Base-by-base conservation (phyloP, 2,797 vertebrate species). In the Cryptoblepharus egeriae region DNA sequence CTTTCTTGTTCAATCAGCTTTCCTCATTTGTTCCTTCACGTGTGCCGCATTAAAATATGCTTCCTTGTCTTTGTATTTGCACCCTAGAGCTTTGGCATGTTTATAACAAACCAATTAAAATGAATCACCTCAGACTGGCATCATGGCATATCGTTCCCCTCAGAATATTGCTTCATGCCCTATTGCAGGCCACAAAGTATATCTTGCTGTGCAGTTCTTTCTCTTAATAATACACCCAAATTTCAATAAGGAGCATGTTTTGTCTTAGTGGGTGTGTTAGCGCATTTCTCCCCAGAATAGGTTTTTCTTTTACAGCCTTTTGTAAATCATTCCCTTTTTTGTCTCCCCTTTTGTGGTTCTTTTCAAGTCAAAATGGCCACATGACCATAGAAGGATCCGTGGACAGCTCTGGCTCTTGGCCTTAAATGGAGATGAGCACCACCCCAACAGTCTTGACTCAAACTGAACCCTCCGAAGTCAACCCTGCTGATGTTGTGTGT, bases 31-130 rank as follows among this genome's bases (percentile, higher is more conserved):
- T 12, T 61, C 77, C 18, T 28, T 37, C 35, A 49, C 20, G 73
- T 85, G 35, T 20, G 49, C 57, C 24, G 28, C 0, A 0, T 1
- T 0, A 76, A 74, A 75, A 82, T 20, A 67, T 82, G 69, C 61
- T 80, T 75, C 67, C 9, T 70, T 7, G 10, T 18, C 49, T 69
- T 55, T 15, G 20, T 82, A 7, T 80, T 89, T 83, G 77, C 64
- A 78, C 35, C 69, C 82, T 83, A 67, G 77, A 74, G 70, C 63
- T 74, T 55, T 84, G 76, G 82, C 82, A 79, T 5, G 28, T 60
- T 83, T 49, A 49, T 79, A 79, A 20, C 35, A 79, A 77, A 28
- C 71, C 45, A 79, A 58, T 88, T 82, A 78, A 87, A 91, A 69
- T 45, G 58, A 84, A 69, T 73, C 30, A 39, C 55, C 45, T 77